These are phyloP conservation scores for Oryzias curvinotus DNA, from an alignment of 2,113 vertebrate genomes.

Conservation along the genomic window DNA sequence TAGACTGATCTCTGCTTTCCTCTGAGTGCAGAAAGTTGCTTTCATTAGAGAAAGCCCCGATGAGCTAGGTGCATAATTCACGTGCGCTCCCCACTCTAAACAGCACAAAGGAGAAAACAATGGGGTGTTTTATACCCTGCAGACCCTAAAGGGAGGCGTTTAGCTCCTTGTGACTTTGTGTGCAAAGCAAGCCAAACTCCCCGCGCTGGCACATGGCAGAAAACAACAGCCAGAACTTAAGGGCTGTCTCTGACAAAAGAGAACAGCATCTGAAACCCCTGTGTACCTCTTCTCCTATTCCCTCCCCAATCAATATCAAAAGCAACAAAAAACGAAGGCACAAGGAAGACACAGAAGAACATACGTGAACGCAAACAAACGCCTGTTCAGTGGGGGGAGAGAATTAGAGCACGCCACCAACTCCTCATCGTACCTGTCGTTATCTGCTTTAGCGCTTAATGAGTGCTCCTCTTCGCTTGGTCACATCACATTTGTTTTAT, in stretches of 20 bases:
- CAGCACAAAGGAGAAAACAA: conserved; percentile 63
- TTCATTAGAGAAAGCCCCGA: conserved; percentile 32
- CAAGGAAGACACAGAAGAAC: conserved; percentile 57
- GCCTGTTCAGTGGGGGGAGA: conserved; percentile 70
- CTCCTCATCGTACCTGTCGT: conserved; percentile 86
- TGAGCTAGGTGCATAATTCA: conserved; percentile 49
- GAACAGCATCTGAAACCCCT: conserved; percentile 51
- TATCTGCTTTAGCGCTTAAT: conserved; percentile 91
- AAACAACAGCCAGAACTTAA: conserved; percentile 62
- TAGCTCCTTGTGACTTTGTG: conserved; percentile 72
- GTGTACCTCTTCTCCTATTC: conserved; percentile 67
- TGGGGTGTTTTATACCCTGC: conserved; percentile 61
- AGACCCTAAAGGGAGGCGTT: conserved; percentile 73
- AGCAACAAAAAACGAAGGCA: conserved; percentile 59
- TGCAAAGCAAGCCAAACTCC: conserved; percentile 68
- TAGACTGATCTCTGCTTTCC: conserved; percentile 44
- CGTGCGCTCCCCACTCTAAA: conserved; percentile 45
- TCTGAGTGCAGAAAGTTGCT: conserved; percentile 49
- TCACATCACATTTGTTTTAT: conserved; percentile 95
- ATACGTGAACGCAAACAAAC: conserved; percentile 74
- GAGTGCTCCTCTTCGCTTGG: conserved; percentile 92
- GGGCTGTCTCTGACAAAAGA: conserved; percentile 66
- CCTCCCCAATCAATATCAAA: conserved; percentile 81
- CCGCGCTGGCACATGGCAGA: conserved; percentile 32
- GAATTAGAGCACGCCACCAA: conserved; percentile 74